Conservation (phyloP, 2,797 vertebrate genomes). For the Eulemur albifrons region DNA sequence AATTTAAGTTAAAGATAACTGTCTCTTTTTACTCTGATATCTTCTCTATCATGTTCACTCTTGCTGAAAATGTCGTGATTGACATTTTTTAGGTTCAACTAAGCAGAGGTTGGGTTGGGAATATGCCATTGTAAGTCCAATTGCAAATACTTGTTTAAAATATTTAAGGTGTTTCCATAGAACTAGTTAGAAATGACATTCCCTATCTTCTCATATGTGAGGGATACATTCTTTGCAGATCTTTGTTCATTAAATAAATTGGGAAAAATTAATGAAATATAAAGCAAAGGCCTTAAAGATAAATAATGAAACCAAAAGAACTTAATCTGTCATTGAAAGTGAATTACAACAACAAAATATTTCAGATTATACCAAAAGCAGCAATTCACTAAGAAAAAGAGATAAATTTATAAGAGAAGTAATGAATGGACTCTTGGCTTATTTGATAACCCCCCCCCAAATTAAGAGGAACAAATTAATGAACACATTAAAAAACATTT, state of each 20-base stretch:
- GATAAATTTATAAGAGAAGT: background rate
- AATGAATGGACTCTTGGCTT: background rate
- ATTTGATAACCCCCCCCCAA: background rate
- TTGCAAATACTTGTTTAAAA: background rate
- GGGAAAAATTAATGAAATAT: background rate
- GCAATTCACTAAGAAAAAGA: conserved; percentile 7
- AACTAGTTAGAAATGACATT: background rate
- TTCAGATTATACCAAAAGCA: background rate
- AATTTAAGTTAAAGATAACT: background rate
- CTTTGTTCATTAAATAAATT: conserved; percentile 3
- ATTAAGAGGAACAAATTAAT: background rate
- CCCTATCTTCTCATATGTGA: background rate
- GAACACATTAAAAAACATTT: background rate
- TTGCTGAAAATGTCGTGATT: background rate
- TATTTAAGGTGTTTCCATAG: background rate
- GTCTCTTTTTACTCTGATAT: background rate
- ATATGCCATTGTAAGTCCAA: background rate
- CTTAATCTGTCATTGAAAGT: background rate
- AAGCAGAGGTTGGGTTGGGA: background rate
- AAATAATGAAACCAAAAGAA: background rate
- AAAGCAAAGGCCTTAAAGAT: background rate
- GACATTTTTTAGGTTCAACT: background rate
- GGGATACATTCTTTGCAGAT: background rate
- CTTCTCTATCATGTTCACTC: background rate
- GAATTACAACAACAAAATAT: background rate